Evolutionary conservation across 2,113 vertebrate genomes (phyloP).

Genomic region (Lota lota): DNA sequence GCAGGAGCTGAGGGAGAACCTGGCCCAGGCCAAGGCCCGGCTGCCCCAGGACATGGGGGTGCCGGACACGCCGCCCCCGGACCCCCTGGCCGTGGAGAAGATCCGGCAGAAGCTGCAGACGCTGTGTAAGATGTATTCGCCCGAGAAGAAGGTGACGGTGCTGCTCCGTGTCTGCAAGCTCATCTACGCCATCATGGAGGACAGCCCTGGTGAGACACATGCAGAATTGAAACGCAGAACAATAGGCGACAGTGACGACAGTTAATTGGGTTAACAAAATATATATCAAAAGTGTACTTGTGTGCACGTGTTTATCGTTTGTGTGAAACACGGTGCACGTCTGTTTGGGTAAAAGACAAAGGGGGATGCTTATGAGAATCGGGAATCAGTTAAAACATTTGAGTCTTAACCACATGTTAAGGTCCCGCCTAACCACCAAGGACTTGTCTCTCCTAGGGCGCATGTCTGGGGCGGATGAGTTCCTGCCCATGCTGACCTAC

Average conservation of each 20-base stretch:
- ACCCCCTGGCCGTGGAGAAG: constrained; percentile 86
- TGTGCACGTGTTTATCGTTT: no score
- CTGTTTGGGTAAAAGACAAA: no score
- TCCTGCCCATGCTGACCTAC: constrained; percentile 90
- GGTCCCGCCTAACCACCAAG: not conserved
- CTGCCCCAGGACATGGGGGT: constrained; percentile 89
- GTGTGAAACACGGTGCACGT: no score
- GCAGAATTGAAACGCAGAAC: no score
- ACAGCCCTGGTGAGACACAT: constrained; percentile 82
- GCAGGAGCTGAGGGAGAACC: constrained; percentile 88
- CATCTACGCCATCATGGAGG: constrained; percentile 94
- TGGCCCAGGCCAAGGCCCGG: constrained; percentile 82
- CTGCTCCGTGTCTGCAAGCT: constrained; percentile 90
- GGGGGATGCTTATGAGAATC: no score
- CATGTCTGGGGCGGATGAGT: constrained; percentile 86
- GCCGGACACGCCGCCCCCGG: constrained; percentile 78
- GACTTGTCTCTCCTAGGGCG: constrained; percentile 41
- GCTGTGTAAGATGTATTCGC: constrained; percentile 94
- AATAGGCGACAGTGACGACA: no score
- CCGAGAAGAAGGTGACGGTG: constrained; percentile 89
- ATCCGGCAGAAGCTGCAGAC: constrained; percentile 88
- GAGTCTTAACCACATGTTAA: no score
- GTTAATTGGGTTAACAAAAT: no score
- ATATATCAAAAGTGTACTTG: no score
- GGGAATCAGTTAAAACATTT: no score